Evolutionary conservation across 2,888 invertebrate species (phyloP).

Genomic region (Seladonia tumulorum): DNA sequence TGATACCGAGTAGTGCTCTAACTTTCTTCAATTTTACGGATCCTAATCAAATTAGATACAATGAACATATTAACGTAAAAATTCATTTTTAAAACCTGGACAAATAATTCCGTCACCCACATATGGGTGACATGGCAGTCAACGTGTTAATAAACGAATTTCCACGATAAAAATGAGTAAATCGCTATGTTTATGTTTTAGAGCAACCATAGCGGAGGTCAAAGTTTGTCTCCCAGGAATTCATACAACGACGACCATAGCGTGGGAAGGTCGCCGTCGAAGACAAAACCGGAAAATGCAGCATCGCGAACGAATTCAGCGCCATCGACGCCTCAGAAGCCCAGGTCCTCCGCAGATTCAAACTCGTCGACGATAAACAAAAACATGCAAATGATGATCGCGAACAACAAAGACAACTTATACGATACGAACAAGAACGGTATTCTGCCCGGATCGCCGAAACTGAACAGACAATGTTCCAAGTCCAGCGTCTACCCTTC

Average conservation of each 20-base stretch:
- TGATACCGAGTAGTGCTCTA: no score
- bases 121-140: no score
- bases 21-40: no score
- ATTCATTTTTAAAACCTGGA: no score
- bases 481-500: conserved; percentile 77
- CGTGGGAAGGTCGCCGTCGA: conserved; percentile 71
- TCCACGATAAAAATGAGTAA: background rate
- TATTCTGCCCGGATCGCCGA: conserved; percentile 67
- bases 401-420: conserved; percentile 57
- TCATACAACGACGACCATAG: conserved; percentile 63
- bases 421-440: conserved; percentile 75
- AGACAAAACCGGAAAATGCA: conserved; percentile 69
- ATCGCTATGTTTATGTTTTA: conserved; percentile 53
- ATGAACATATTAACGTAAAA: no score
- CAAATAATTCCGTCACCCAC: no score
- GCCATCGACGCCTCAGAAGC: conserved; percentile 66
- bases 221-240: conserved; percentile 57
- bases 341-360: conserved; percentile 9
- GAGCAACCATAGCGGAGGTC: conserved; percentile 67
- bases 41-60: no score
- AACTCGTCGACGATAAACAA: conserved; percentile 17
- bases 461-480: conserved; percentile 67
- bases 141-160: background rate
- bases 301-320: conserved; percentile 68
- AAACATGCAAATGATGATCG: background rate